Base-by-base conservation (phyloP, 1,140 invertebrate genomes). In the Drosophila ogumai region DNA sequence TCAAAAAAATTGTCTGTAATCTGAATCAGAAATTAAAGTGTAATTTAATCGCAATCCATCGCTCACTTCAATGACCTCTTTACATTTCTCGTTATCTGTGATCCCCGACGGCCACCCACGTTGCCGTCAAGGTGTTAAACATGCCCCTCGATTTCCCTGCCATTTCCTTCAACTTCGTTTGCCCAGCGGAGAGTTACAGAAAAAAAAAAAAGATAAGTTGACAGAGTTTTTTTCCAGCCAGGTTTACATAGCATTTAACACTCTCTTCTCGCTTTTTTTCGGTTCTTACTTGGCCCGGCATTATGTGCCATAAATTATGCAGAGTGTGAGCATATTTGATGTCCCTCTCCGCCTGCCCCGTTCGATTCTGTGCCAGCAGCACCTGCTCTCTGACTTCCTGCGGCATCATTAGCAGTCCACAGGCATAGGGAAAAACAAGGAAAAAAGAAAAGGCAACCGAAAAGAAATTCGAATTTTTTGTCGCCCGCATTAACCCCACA, bases 221-320 rank as follows among this genome's bases (percentile, higher is more conserved):
- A 61, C 69, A 67, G 46, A 57, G 54, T 76, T 74, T 63, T 50
- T 50, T 76, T 75, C 56, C 57, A 46, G 43, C 46, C 63, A 72
- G 75, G 76, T 90, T 78, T 84, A 75, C 49, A 71, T 80, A 81
- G 76, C 77, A 88, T 80, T 90, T 87, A 87, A 81, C 82, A 78
- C 64, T 56, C 64, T 43, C 50, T 56, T 56, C 40, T 34, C 31
- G 31, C 36, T 60, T 46, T 54, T 68, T 60, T 71, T 56, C 47
- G 31, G 59, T 41, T 38, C 41, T 38, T 44, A 19, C 52, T 47
- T 34, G 50, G 41, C 17, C 41, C 36, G 46, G 69, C 69, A 57
- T 80, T 63, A 59, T 74, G 57, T 66, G 82, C 46, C 77, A 84
- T 88, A 88, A 88, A 88, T 88, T 88, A 88, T 88, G 85, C 85